Evolutionary conservation across 2,797 vertebrate species (phyloP).

Genomic region (Rhinoraja longicauda): DNA sequence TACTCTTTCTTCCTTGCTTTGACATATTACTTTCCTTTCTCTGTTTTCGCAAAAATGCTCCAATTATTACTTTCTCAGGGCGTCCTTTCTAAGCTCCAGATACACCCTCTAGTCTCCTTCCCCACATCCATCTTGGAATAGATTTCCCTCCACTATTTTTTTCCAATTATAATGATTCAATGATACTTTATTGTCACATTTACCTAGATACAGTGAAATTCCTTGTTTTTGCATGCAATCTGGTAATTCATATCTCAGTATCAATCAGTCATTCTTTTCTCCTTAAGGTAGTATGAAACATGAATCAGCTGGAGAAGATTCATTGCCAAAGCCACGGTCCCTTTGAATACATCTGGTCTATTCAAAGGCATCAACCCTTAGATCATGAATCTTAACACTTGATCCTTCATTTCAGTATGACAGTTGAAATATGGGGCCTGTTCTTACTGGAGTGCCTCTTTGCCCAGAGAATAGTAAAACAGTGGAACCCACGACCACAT

Average conservation of each 20-base stretch:
- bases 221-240: no score
- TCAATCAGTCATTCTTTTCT: background rate
- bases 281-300: background rate
- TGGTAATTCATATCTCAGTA: background rate
- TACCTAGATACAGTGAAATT: no score
- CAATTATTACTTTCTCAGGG: background rate
- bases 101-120: background rate
- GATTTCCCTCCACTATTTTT: background rate
- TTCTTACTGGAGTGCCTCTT: background rate
- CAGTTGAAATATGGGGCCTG: background rate
- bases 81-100: background rate
- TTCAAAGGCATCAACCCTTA: background rate
- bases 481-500: background rate
- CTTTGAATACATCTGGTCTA: background rate
- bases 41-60: background rate
- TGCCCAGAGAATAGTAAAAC: background rate
- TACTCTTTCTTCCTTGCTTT: background rate
- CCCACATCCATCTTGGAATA: background rate
- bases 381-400: background rate
- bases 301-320: background rate
- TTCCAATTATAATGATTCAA: background rate
- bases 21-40: background rate
- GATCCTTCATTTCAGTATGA: background rate
- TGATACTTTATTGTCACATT: no score
- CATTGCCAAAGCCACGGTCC: background rate